Base-by-base conservation (phyloP, 2,113 vertebrate genomes). In the Triplophysa siluroides region DNA sequence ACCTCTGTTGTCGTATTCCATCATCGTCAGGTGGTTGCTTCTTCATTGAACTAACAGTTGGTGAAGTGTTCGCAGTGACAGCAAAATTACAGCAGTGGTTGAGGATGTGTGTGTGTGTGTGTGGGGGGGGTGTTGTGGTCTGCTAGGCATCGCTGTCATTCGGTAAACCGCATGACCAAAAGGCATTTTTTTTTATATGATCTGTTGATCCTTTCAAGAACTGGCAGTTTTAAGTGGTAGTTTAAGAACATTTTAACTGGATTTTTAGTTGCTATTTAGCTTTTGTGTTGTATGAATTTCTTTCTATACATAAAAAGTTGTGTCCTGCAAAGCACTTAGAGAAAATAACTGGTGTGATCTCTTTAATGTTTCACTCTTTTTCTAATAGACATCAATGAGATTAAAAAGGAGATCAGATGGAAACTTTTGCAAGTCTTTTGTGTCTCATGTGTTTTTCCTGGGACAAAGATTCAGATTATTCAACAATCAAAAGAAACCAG, bases 21-120 rank as follows among this genome's bases (percentile, higher is more conserved):
- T 50, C 65, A 68, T 68, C 7, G 3, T 71, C 63, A 62, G 43
- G 52, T 78, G 26, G 65, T 81, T 63, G 79, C 75, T 71, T 58
- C 50, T 18, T 82, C 64, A 80, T 69, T 60, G 45, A 82, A 54
- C 60, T 33, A 81, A 65, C 80, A 82, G 77, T 76, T 68, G 67
- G 50, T 70, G 68, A 69, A 79, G 72, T 65, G 73, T 74, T 81
- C 68, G 13, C 65, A 54, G 70, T 76, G 56, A 75, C 84, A 75
- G 75, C 74, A 81, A 76, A 79, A 78, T 75, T 67, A 68, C 73
- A 79, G 54, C 66, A 13, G 33, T 18, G 72, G 56, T 14, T 71
- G n/a, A 47, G 19, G 52, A 66, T 72, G 71, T 43, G 26, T 56
- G 29, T 29, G 29, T 3, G 29, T 3, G 29, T 2, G 24, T 24